A percentile compares a stretch with the other conserved stretches of the same genome.
These are phyloP conservation scores for Sylvicola fuscatus DNA, from an alignment of 2,888 invertebrate species.

Conservation along the genomic window DNA sequence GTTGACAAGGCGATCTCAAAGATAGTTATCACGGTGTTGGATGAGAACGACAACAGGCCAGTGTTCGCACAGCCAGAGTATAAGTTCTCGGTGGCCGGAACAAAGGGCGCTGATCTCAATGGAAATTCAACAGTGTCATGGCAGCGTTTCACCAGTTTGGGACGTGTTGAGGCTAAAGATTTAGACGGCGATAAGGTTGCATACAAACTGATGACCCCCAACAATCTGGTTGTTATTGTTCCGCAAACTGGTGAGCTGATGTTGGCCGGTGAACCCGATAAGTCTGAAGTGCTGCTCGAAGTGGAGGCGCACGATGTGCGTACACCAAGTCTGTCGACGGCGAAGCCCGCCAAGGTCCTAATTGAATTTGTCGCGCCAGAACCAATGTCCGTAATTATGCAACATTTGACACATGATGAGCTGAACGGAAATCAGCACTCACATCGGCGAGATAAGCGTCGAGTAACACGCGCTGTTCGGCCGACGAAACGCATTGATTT, in stretches of 20 bases:
- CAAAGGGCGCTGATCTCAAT: constrained; percentile 30
- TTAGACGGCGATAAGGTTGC: constrained; percentile 84
- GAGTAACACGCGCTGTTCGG: constrained; percentile 75
- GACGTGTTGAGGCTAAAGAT: constrained; percentile 70
- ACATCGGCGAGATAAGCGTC: constrained; percentile 48
- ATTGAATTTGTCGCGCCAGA: constrained; percentile 45
- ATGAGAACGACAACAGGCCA: constrained; percentile 86
- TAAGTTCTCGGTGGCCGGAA: constrained; percentile 52
- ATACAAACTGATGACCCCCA: constrained; percentile 62
- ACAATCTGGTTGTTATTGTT: constrained; percentile 68
- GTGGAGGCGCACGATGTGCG: constrained; percentile 71
- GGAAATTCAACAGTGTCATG: constrained; percentile 41
- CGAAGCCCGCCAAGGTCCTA: constrained; percentile 51
- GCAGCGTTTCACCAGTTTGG: constrained; percentile 65
- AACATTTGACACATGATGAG: constrained; percentile 29
- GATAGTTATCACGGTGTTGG: constrained; percentile 51
- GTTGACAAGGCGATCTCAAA: constrained; percentile 66
- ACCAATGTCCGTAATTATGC: constrained; percentile 35
- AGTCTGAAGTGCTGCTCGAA: constrained; percentile 43
- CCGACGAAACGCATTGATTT: constrained; percentile 89
- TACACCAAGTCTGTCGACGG: constrained; percentile 46
- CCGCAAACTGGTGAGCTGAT: constrained; percentile 85
- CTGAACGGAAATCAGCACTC: constrained; percentile 20
- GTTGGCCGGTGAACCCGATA: constrained; percentile 55
- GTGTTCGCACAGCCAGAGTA: constrained; percentile 60